Evolutionary conservation across 2,113 vertebrate genomes (phyloP), one percentile per base, ranked within the genome.

Genomic region (Oncorhynchus keta): DNA sequence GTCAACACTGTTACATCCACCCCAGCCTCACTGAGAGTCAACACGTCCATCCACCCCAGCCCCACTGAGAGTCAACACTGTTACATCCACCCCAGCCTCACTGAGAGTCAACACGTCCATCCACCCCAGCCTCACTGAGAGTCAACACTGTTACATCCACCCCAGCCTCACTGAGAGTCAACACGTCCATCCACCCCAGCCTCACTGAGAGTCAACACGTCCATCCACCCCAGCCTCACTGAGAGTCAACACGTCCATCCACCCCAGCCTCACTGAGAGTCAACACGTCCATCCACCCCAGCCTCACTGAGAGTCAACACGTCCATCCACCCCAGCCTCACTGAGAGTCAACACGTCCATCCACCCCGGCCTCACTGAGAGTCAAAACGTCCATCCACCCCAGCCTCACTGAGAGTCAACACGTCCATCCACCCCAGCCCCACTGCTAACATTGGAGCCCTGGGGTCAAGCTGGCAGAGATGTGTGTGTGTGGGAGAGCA

Each of bases 331-430:
- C 32, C 5, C 76, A 65, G 81, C 74, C 73, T 79, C 87, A 90
- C 83, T 80, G 72, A 79, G 76, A 90, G 86, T 90, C 86, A 90
- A 90, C 84, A 88, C 76, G 77, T 84, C 87, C 83, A 86, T 85
- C 78, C 80, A 78, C 79, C 32, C 7, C 76, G 61, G 81, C 75
- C 73, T 81, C 87, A 90, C 83, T 80, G 72, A 77, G 76, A 90
- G 86, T 90, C 86, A 90, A 90, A 83, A 88, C 76, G 77, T 84
- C 88, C 83, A 86, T 86, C 78, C 80, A 79, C 81, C 32, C 7
- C 75, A 65, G 81, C 75, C 73, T 81, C 87, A 90, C 83, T 79
- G 72, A 78, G 76, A 90, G 86, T 90, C 86, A 90, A 90, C 84
- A 88, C 76, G 77, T 84, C 87, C 83, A 86, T 86, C 78, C 80